Conservation (phyloP, 2,888 invertebrate species). For the Hoplodrina blanda region DNA sequence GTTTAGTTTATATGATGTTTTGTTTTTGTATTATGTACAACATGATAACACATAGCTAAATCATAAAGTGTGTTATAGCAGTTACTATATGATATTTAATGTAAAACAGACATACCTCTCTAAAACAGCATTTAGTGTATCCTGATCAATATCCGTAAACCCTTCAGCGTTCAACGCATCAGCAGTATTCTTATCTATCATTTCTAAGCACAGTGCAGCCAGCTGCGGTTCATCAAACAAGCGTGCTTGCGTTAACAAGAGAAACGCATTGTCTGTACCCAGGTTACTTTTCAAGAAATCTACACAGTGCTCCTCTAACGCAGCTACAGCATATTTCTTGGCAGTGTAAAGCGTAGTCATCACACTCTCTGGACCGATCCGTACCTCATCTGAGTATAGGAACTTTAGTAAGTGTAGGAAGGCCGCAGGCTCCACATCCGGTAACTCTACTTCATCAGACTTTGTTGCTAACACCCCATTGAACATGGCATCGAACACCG, state of each 20-base stretch:
- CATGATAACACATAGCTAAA: neutral
- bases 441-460: constrained; percentile 94
- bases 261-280: constrained; percentile 95
- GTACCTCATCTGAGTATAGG: constrained; percentile 95
- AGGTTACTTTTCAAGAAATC: constrained; percentile 94
- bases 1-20: neutral
- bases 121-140: constrained; percentile 94
- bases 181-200: constrained; percentile 95
- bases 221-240: constrained; percentile 96
- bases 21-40: neutral
- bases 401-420: constrained; percentile 94
- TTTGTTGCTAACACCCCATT: constrained; percentile 93
- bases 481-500: constrained; percentile 97
- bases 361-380: constrained; percentile 95
- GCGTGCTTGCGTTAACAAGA: constrained; percentile 94
- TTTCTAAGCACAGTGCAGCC: constrained; percentile 95
- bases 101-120: constrained; percentile 84
- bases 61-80: too few relatives aligned
- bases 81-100: neutral
- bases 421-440: constrained; percentile 96
- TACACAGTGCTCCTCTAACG: constrained; percentile 95
- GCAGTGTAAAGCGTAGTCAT: constrained; percentile 97
- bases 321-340: constrained; percentile 96
- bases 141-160: constrained; percentile 95
- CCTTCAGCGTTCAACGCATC: constrained; percentile 95